Conservation (phyloP, 2,888 invertebrate genomes). For the Lissocephala sabroskyi region DNA sequence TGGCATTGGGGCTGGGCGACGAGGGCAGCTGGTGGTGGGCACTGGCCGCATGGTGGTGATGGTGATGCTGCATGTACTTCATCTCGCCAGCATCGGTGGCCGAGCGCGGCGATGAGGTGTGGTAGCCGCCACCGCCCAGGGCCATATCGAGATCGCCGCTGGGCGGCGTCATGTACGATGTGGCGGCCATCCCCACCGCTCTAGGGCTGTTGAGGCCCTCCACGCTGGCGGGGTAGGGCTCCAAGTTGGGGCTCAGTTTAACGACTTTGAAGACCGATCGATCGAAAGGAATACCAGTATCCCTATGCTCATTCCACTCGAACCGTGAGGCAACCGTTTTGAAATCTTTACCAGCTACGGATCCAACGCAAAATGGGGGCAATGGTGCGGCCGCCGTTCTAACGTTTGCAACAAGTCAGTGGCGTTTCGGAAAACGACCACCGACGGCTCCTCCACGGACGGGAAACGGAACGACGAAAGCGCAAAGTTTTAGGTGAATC, state of each 20-base stretch:
- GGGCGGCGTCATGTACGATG: conserved; percentile 94
- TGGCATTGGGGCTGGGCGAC: conserved; percentile 78
- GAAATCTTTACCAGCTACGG: conserved; percentile 69
- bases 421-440: no score
- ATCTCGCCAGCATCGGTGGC: conserved; percentile 92
- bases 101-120: conserved; percentile 85
- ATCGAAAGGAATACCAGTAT: conserved; percentile 72
- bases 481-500: no score
- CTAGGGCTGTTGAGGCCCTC: conserved; percentile 75
- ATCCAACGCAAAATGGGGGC: conserved; percentile 37
- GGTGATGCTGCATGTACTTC: conserved; percentile 93
- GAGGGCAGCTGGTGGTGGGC: conserved; percentile 82
- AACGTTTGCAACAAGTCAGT: conserved; percentile 28
- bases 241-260: conserved; percentile 74
- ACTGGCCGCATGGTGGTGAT: conserved; percentile 84
- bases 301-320: conserved; percentile 73
- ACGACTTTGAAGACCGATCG: conserved; percentile 73
- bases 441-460: no score
- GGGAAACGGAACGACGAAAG: no score
- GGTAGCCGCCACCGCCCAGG: conserved; percentile 87
- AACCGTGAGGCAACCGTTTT: conserved; percentile 73
- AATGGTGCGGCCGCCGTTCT: conserved; percentile 9
- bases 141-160: conserved; percentile 81
- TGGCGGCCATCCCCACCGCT: conserved; percentile 94
- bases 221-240: conserved; percentile 74